Evolutionary conservation across 2,888 invertebrate genomes (phyloP).

Genomic region (Seira sanloemensis): DNA sequence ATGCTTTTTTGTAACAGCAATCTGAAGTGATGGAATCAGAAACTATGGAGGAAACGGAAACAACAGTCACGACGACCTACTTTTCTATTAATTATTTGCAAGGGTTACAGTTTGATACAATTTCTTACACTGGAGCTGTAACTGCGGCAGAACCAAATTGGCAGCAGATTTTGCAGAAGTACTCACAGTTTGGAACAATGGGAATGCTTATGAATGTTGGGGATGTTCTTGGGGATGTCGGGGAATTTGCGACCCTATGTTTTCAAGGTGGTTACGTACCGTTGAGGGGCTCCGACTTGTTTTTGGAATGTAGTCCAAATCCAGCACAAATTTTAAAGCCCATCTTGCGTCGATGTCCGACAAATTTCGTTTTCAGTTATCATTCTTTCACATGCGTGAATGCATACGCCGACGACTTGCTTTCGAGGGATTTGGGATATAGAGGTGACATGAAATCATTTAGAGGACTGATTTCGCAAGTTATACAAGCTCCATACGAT

Average conservation of each 20-base stretch:
- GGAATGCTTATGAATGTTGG: slow-evolving; percentile 20
- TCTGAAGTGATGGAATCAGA: no score
- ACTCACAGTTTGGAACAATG: slow-evolving; percentile 48
- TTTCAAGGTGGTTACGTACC: slow-evolving; percentile 46
- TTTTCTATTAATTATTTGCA: slow-evolving; percentile 52
- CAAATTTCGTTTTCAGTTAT: slow-evolving; percentile 55
- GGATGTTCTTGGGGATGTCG: background rate
- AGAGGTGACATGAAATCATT: slow-evolving; percentile 47
- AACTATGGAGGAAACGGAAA: slow-evolving; percentile 8
- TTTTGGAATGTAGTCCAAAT: slow-evolving; percentile 51
- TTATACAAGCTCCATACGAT: slow-evolving; percentile 20
- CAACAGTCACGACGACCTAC: slow-evolving; percentile 22
- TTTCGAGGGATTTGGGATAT: slow-evolving; percentile 56
- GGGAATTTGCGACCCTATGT: background rate
- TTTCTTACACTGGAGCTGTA: background rate
- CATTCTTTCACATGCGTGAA: slow-evolving; percentile 53
- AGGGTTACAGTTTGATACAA: slow-evolving; percentile 37
- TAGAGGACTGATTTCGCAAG: background rate
- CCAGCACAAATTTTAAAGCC: slow-evolving; percentile 19
- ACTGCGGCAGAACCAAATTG: slow-evolving; percentile 41
- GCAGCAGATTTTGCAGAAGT: no score
- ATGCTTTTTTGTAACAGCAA: no score
- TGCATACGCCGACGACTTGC: slow-evolving; percentile 41
- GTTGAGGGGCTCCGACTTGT: slow-evolving; percentile 15
- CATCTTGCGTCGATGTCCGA: slow-evolving; percentile 42